A percentile compares a stretch with the other conserved stretches of the same genome.
These are phyloP conservation scores for Holocentrus rufus DNA, from an alignment of 2,797 vertebrate genomes.

Conservation along the genomic window DNA sequence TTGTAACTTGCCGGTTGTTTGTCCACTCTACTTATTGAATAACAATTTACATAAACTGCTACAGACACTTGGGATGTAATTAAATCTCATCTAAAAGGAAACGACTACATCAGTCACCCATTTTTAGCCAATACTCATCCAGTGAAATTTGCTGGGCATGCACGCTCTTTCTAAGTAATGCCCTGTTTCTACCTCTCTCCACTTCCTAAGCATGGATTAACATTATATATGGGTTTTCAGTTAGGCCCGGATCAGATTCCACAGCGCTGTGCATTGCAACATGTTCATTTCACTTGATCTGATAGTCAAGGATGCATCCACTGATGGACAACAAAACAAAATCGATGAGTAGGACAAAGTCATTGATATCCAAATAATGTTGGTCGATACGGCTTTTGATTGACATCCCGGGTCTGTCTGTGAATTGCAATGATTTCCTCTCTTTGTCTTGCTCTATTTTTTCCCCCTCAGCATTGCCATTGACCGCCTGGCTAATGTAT, in stretches of 20 bases:
- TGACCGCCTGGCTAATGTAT: conserved; percentile 72
- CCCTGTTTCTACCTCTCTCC: not conserved
- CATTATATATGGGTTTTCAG: not conserved
- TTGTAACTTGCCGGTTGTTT: no score
- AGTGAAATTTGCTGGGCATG: not conserved
- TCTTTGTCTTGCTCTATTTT: conserved; percentile 10
- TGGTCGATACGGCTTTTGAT: conserved; percentile 64
- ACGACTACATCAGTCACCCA: not conserved
- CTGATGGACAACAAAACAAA: conserved; percentile 58
- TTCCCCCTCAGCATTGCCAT: conserved; percentile 33
- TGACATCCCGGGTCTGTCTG: conserved; percentile 49
- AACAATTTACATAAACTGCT: no score
- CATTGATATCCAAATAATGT: conserved; percentile 71
- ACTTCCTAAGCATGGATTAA: not conserved
- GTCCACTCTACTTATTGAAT: no score
- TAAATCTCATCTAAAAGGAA: not conserved
- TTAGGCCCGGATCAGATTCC: conserved; percentile 12
- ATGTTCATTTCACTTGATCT: conserved; percentile 35
- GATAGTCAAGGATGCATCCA: conserved; percentile 23
- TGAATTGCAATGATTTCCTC: conserved; percentile 53
- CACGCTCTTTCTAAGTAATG: not conserved
- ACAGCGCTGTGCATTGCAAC: not conserved
- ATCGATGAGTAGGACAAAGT: conserved; percentile 62
- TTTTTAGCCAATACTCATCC: not conserved
- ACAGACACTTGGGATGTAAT: not conserved